phyloP scores from a whole-genome alignment of 2,888 invertebrate species.

The Coleophora deauratella region DNA sequence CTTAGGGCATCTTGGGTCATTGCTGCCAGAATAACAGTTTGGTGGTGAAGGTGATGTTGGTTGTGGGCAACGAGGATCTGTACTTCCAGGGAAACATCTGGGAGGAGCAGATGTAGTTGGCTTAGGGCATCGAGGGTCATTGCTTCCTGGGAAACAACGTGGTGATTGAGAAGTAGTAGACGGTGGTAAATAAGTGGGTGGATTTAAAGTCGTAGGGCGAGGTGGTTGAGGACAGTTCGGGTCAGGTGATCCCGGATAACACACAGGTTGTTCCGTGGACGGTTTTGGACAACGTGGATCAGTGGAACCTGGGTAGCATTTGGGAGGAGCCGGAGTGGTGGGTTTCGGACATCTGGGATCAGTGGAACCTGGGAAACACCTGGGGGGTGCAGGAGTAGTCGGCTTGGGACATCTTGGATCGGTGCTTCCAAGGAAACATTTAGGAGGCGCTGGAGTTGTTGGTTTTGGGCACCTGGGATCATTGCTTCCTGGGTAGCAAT shows the following conservation, averaged over 20 bases:
- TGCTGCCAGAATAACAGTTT: constrained; percentile 16
- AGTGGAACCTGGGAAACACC: constrained; percentile 16
- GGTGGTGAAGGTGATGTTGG: constrained; percentile 24
- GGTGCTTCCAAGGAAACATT: constrained; percentile 20
- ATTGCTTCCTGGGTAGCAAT: constrained; percentile 18
- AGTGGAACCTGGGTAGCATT: constrained; percentile 30
- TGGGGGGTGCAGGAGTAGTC: constrained; percentile 11
- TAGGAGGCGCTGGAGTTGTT: constrained; percentile 18
- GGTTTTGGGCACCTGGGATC: constrained; percentile 29
- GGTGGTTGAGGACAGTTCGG: constrained; percentile 35
- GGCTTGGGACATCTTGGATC: constrained; percentile 30
- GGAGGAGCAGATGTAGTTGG: constrained; percentile 17
- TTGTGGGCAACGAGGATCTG: constrained; percentile 31
- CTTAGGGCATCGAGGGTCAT: constrained; percentile 32
- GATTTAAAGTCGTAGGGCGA: constrained; percentile 24
- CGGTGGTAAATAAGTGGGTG: constrained; percentile 25
- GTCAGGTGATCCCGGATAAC: constrained; percentile 24
- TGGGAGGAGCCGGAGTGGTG: constrained; percentile 16
- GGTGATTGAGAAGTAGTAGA: constrained; percentile 22
- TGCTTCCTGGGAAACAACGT: constrained; percentile 39
- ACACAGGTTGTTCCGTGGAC: constrained; percentile 15
- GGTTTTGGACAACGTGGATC: constrained; percentile 30
- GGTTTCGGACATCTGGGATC: constrained; percentile 27
- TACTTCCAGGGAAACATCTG: constrained; percentile 28
- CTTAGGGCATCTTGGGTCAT: constrained; percentile 21